Evolutionary conservation across 2,888 invertebrate species (phyloP).

Genomic region (Serripes groenlandicus): DNA sequence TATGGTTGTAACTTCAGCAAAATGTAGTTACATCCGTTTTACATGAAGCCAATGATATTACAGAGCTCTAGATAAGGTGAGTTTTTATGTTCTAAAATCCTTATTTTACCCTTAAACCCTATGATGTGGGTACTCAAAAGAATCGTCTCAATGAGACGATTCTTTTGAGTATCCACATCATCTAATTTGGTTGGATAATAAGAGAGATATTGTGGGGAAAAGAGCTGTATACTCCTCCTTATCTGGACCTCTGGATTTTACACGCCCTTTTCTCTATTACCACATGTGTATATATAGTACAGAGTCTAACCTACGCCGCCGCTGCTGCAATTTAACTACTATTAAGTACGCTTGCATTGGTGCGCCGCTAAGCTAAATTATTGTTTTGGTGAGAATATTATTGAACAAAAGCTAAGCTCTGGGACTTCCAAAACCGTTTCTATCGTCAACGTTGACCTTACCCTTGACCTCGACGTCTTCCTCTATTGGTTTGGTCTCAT

Average conservation of each 20-base stretch:
- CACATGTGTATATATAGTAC: too few relatives aligned
- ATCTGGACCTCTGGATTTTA: conserved; percentile 1
- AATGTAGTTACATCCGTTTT: too few relatives aligned
- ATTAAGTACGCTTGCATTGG: neutral
- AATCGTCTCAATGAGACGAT: conserved; percentile 8
- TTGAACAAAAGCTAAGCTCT: conserved; percentile 14
- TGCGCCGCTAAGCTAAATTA: conserved; percentile 7
- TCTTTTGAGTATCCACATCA: conserved; percentile 3
- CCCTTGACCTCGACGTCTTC: neutral
- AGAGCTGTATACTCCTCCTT: too few relatives aligned
- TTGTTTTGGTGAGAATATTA: conserved; percentile 12
- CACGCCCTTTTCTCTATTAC: too few relatives aligned
- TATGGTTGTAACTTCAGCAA: too few relatives aligned
- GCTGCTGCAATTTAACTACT: too few relatives aligned
- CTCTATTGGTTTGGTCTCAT: neutral
- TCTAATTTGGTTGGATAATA: neutral
- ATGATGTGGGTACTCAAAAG: neutral
- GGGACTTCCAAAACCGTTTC: neutral
- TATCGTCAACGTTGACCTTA: conserved; percentile 8
- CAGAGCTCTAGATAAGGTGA: neutral
- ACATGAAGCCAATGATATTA: too few relatives aligned
- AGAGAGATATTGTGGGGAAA: neutral
- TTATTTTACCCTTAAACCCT: conserved; percentile 1
- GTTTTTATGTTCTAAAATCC: neutral
- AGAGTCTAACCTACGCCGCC: too few relatives aligned